Percentiles rank a stretch among this genome's conserved stretches.
phyloP scores from a whole-genome alignment of 2,113 vertebrate genomes.

The Bothrops jararaca region DNA sequence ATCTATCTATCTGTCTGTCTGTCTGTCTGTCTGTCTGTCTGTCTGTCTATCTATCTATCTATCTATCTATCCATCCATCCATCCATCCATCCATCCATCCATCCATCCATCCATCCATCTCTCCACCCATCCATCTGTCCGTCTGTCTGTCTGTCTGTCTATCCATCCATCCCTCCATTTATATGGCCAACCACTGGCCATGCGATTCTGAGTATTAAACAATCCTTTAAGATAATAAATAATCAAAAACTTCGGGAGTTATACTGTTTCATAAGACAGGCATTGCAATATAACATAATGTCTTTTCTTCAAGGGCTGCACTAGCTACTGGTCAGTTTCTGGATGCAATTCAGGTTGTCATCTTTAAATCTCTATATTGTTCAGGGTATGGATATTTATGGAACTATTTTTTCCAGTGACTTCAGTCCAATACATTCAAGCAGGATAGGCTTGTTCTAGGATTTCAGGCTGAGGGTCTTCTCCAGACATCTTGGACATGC shows the following conservation, averaged over 20 bases:
- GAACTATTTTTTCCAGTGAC: not conserved
- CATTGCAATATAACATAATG: not conserved
- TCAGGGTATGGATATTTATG: not conserved
- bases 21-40: not conserved
- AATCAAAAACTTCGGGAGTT: not conserved
- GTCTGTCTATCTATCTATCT: rapidly evolving
- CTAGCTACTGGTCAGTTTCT: not conserved
- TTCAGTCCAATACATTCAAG: not conserved
- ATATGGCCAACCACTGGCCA: not conserved
- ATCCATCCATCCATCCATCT: too few species aligned
- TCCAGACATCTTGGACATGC: not conserved
- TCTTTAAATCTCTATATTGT: not conserved
- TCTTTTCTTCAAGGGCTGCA: not conserved
- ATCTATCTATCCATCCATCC: too few species aligned
- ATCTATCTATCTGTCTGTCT: too few species aligned
- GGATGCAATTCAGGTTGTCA: not conserved
- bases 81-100: too few species aligned
- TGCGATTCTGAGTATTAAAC: not conserved
- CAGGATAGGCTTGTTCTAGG: not conserved
- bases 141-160: too few species aligned
- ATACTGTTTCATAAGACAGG: not conserved
- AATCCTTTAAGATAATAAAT: not conserved
- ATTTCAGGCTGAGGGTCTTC: not conserved
- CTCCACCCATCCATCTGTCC: too few species aligned
- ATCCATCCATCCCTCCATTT: not conserved